Percentiles rank a stretch among this genome's conserved stretches.
phyloP scores from a whole-genome alignment of 2,888 invertebrate genomes.

The Bombylius discolor region DNA sequence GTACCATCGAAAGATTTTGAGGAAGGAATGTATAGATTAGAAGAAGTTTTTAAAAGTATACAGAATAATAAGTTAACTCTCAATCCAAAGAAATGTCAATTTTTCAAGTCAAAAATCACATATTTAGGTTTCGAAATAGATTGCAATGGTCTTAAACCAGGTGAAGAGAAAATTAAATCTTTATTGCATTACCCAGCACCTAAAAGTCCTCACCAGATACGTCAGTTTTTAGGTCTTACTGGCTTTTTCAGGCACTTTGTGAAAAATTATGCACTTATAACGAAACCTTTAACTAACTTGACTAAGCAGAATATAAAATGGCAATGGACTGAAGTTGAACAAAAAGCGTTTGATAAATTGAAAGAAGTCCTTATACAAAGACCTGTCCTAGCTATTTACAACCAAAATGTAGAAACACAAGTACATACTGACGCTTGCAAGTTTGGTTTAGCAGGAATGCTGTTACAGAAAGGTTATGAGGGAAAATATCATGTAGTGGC shows the following conservation, averaged over 20 bases:
- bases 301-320: neutral
- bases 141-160: constrained; percentile 16
- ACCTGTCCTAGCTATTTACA: constrained; percentile 14
- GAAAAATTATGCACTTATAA: constrained; percentile 14
- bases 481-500: neutral
- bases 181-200: constrained; percentile 15
- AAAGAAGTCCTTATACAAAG: constrained; percentile 6
- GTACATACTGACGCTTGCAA: neutral
- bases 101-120: constrained; percentile 7
- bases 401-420: constrained; percentile 3
- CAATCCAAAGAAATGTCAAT: constrained; percentile 9
- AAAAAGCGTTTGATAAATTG: neutral
- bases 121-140: constrained; percentile 14
- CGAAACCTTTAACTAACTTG: no score
- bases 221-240: constrained; percentile 21
- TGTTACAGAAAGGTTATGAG: neutral
- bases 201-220: constrained; percentile 16
- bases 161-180: constrained; percentile 14
- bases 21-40: constrained; percentile 5
- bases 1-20: constrained; percentile 1
- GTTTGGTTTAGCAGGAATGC: neutral
- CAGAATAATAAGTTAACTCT: constrained; percentile 4
- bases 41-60: constrained; percentile 3
- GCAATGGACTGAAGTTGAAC: neutral
- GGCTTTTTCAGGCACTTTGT: constrained; percentile 21